Percentiles rank a stretch among this genome's conserved stretches.
Conservation (phyloP, 2,888 invertebrate genomes). For the Hypsopygia costalis region DNA sequence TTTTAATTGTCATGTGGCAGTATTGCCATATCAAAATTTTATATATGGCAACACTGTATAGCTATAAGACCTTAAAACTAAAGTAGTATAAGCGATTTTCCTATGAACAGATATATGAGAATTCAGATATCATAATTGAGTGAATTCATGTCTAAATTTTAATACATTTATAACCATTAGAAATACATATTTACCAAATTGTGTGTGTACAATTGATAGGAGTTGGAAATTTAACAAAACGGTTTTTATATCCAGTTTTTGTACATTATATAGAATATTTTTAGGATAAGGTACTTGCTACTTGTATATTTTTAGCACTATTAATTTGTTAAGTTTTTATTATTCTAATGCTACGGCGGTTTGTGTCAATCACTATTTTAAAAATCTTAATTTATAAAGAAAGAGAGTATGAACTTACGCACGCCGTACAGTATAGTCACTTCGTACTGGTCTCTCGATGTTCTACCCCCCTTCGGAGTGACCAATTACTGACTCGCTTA, state of each 20-base stretch:
- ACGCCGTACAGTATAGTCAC: too few species aligned
- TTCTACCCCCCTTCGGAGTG: too few species aligned
- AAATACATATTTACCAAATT: conserved; percentile 11
- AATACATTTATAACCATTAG: background rate
- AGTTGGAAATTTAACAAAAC: conserved; percentile 36
- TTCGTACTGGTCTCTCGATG: too few species aligned
- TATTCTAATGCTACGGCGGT: conserved; percentile 26
- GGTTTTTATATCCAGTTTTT: conserved; percentile 58
- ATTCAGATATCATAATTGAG: background rate
- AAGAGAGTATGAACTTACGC: too few species aligned
- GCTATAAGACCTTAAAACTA: too few species aligned
- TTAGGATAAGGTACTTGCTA: conserved; percentile 53
- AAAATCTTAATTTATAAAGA: background rate
- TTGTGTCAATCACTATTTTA: conserved; percentile 27
- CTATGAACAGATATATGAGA: background rate
- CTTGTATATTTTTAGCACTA: conserved; percentile 54
- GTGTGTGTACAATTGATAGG: conserved; percentile 36
- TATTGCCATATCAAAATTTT: too few species aligned
- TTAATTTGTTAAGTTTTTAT: conserved; percentile 40
- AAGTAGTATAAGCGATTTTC: background rate
- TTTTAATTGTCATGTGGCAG: too few species aligned
- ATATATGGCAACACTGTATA: too few species aligned
- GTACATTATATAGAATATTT: conserved; percentile 55
- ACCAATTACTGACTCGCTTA: too few species aligned
- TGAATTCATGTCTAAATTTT: conserved; percentile 1